Base-by-base conservation (phyloP, 2,888 invertebrate genomes). In the Coenonympha arcania region DNA sequence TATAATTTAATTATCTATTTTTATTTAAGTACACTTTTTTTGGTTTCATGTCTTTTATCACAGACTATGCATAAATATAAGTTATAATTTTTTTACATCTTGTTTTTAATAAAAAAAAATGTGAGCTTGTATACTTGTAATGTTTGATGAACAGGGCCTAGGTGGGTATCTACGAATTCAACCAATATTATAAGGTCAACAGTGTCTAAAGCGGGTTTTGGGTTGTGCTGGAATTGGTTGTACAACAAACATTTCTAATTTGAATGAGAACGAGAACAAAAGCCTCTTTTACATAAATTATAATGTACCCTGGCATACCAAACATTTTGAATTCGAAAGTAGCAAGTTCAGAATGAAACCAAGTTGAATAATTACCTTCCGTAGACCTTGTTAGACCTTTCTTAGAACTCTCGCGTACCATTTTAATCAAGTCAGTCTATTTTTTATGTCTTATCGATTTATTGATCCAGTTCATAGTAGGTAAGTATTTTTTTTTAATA, bases 281-380 rank as follows among this genome's bases (percentile, higher is more conserved):
- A 8, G 8, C 28, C 11, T 19, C 18, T 41, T 30, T 16, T 41
- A n/a, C 19, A 41, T 30, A 30, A 41, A 41, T 41, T 39, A 24
- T 30, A n/a, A 42, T 28, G 48, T 22, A 28, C 26, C 36, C 28
- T 16, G 20, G 13, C 34, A 36, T 20, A 37, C 13, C 4, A 24
- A 37, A 39, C 20, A 31, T 43, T 43, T 43, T 20, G 20, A 43
- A 42, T 31, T 30, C 6, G 1, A 42, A 31, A 6, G 13, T 22
- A 4, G 20, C n/a, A 22, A 43, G 13, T 43, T 31, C 9, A 2
- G 9, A 33, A 22, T 30, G 8, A 42, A 42, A 19, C 11, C 28
- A 41, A 13, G 9, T 28, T 28, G n/a, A 11, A 28, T 1, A 15
- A 22, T 37, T 36, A 20, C 20, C 13, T 15, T 15, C 15, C 9